These are phyloP conservation scores for Pygocentrus nattereri DNA, from an alignment of 2,797 vertebrate genomes.

Conservation along the genomic window DNA sequence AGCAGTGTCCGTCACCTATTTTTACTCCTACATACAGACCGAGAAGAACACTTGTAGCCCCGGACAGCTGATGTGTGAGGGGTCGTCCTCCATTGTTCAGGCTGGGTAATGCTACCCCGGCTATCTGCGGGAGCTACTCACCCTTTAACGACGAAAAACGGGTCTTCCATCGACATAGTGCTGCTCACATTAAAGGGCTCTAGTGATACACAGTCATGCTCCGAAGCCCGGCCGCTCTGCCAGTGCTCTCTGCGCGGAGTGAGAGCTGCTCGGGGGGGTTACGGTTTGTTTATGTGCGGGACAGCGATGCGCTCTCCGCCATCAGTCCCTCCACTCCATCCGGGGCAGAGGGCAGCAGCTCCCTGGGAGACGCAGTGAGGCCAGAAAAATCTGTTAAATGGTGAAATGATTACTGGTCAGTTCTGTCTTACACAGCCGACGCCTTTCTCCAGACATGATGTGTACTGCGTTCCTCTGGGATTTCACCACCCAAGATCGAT, in stretches of 20 bases:
- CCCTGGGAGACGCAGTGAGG: neutral
- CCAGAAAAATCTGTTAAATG: neutral
- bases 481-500: too few relatives aligned
- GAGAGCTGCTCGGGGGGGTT: slow-evolving; percentile 4
- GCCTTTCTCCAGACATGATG: too few relatives aligned
- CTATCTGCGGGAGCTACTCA: slow-evolving; percentile 69
- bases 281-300: slow-evolving; percentile 59
- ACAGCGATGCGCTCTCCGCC: slow-evolving; percentile 31
- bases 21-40: neutral
- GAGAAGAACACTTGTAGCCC: neutral
- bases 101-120: neutral
- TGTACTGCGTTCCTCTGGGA: too few relatives aligned
- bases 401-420: neutral
- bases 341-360: slow-evolving; percentile 40
- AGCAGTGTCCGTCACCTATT: neutral
- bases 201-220: slow-evolving; percentile 51
- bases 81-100: neutral
- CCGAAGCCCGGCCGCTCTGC: slow-evolving; percentile 9
- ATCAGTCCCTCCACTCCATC: slow-evolving; percentile 53
- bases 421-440: neutral
- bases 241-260: neutral
- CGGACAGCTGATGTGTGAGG: neutral
- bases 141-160: slow-evolving; percentile 98
- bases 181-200: slow-evolving; percentile 50
- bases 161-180: slow-evolving; percentile 97